phyloP scores from a whole-genome alignment of 2,888 invertebrate genomes.

The Calliphora vomitoria region DNA sequence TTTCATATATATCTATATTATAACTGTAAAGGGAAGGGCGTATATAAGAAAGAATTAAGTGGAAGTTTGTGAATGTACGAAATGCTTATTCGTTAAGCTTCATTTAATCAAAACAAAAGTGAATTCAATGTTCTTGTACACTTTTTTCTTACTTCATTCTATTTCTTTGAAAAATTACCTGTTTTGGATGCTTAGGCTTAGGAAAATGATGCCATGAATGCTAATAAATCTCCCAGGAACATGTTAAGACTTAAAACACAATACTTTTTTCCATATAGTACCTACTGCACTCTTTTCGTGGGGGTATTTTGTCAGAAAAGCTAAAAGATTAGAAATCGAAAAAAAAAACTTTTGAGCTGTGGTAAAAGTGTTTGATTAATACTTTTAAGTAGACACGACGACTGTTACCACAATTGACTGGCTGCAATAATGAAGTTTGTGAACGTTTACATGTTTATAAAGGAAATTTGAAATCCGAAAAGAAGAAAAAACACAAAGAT shows the following conservation, averaged over 20 bases:
- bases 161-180: constrained; percentile 79
- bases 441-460: neutral
- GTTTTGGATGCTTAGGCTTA: constrained; percentile 76
- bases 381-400: constrained; percentile 31
- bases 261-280: neutral
- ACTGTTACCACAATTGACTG: constrained; percentile 58
- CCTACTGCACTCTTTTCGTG: neutral
- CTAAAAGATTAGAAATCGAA: constrained; percentile 35
- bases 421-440: constrained; percentile 37
- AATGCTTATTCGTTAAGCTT: constrained; percentile 79
- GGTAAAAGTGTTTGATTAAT: constrained; percentile 54
- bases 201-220: constrained; percentile 80
- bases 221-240: constrained; percentile 79
- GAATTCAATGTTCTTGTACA: constrained; percentile 61
- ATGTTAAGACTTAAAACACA: constrained; percentile 45
- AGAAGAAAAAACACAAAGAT: neutral
- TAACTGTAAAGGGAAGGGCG: neutral
- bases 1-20: constrained; percentile 13
- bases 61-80: constrained; percentile 11
- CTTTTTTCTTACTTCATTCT: neutral
- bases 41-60: constrained; percentile 32
- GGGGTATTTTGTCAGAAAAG: neutral
- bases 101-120: constrained; percentile 83
- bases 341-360: constrained; percentile 48
- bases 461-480: neutral